A percentile compares a stretch with the other conserved stretches of the same genome.
Conservation (phyloP, 2,888 invertebrate species). For the Sussaba pulchella region DNA sequence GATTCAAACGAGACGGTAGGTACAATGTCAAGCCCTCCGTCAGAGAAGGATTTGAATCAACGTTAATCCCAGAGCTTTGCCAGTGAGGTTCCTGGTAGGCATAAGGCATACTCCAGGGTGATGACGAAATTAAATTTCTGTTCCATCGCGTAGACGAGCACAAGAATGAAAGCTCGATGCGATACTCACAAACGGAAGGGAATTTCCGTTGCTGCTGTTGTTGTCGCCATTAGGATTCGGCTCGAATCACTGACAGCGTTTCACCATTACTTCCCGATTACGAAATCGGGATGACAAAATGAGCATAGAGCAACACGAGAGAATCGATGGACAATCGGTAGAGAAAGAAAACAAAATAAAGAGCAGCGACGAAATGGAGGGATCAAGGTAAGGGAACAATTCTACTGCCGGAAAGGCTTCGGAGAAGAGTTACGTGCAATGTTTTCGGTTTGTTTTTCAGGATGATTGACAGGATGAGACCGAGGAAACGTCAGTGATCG, state of each 20-base stretch:
- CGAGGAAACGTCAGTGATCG: conserved; percentile 35
- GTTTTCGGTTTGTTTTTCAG: conserved; percentile 60
- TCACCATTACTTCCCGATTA: neutral
- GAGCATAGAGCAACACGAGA: too few relatives aligned
- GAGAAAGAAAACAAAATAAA: neutral
- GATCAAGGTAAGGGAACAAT: neutral
- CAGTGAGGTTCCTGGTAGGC: conserved; percentile 5
- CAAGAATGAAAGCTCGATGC: conserved; percentile 14
- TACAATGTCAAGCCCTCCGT: conserved; percentile 1
- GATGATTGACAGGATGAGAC: conserved; percentile 41
- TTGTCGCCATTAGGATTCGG: conserved; percentile 13
- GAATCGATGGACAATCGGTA: too few relatives aligned
- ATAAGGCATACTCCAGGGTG: conserved; percentile 10
- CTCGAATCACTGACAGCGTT: neutral
- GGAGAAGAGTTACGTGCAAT: conserved; percentile 35
- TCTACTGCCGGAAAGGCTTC: conserved; percentile 14
- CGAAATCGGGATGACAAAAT: neutral
- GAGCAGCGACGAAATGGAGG: neutral
- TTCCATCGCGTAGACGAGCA: conserved; percentile 23
- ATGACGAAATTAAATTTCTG: conserved; percentile 54
- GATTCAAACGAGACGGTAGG: conserved; percentile 1
- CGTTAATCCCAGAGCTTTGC: conserved; percentile 32
- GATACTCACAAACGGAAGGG: neutral
- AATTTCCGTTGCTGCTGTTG: conserved; percentile 11
- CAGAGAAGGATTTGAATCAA: conserved; percentile 36